Percentiles rank a stretch among this genome's conserved stretches.
Evolutionary conservation across 2,888 invertebrate genomes (phyloP).

Genomic region (Caprella mutica): DNA sequence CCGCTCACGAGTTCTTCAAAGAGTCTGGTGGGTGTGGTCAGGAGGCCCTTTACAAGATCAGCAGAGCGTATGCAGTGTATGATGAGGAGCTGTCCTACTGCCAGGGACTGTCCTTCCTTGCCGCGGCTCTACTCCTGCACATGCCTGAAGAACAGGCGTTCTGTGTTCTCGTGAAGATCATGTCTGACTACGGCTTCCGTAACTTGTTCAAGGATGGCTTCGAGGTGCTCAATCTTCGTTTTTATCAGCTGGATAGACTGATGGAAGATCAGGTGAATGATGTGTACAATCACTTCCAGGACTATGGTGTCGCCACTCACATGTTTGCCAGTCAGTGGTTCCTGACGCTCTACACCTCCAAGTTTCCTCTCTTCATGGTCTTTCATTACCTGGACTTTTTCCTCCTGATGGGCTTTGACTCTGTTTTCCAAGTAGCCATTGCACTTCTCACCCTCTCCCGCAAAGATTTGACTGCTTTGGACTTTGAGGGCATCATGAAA

Average conservation of each 20-base stretch:
- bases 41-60: conserved; percentile 87
- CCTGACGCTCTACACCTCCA: conserved; percentile 95
- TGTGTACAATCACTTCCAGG: conserved; percentile 66
- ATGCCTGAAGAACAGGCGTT: conserved; percentile 99
- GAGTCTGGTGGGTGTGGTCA: conserved; percentile 91
- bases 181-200: conserved; percentile 90
- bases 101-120: conserved; percentile 94
- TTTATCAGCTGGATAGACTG: conserved; percentile 86
- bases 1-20: conserved; percentile 95
- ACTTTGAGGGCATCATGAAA: conserved; percentile 95
- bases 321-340: conserved; percentile 99
- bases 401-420: conserved; percentile 83
- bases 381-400: conserved; percentile 97
- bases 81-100: conserved; percentile 98
- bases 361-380: conserved; percentile 92
- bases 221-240: conserved; percentile 82
- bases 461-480: conserved; percentile 77
- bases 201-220: conserved; percentile 95
- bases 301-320: conserved; percentile 84
- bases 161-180: conserved; percentile 85
- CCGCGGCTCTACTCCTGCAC: conserved; percentile 91
- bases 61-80: conserved; percentile 93
- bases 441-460: conserved; percentile 83
- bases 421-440: conserved; percentile 89
- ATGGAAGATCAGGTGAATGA: conserved; percentile 81